Evolutionary conservation across 64 coral and sea anemone genomes (phyloP).

Genomic region (Cladopsammia gracilis): DNA sequence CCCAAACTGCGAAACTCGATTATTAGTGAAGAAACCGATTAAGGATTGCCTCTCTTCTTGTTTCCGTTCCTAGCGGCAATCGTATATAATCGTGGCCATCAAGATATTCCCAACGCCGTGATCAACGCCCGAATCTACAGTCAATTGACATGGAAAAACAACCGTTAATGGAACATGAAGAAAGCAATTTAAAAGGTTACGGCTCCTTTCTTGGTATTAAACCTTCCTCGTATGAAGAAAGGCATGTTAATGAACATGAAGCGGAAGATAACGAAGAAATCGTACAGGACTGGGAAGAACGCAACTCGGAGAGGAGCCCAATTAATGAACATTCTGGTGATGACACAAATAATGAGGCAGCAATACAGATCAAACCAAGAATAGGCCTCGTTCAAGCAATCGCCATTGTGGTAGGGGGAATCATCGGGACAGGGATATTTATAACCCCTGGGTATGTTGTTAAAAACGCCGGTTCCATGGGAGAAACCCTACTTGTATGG

Average conservation of each 20-base stretch:
- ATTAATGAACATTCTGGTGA: neutral
- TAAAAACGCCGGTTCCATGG: conserved; percentile 59
- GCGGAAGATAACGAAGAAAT: neutral
- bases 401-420: conserved; percentile 67
- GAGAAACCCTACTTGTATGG: conserved; percentile 70
- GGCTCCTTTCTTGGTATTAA: too few relatives aligned
- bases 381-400: conserved; percentile 70
- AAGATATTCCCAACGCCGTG: too few relatives aligned
- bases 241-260: neutral
- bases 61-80: too few relatives aligned
- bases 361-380: conserved; percentile 33
- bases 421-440: conserved; percentile 85
- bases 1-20: too few relatives aligned
- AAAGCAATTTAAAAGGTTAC: neutral
- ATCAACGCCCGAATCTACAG: too few relatives aligned
- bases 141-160: neutral
- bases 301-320: neutral
- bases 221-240: neutral
- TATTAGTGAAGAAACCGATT: too few relatives aligned
- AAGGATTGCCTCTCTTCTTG: too few relatives aligned
- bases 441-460: conserved; percentile 73
- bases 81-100: too few relatives aligned
- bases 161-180: neutral
- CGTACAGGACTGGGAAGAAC: neutral
- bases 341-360: neutral